Conservation (phyloP, 2,113 vertebrate species). For the Diadophis punctatus region DNA sequence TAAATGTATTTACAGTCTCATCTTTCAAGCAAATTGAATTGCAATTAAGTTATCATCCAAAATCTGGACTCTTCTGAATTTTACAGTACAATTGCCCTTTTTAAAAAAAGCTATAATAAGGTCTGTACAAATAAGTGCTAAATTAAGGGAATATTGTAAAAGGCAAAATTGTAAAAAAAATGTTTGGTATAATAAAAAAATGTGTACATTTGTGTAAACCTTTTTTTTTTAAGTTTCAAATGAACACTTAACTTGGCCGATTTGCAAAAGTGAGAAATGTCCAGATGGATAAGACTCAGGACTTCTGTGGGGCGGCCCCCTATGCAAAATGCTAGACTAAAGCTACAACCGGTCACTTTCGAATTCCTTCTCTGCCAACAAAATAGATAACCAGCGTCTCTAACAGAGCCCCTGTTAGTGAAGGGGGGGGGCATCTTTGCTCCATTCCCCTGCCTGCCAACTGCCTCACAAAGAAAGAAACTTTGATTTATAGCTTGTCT, state of each 20-base stretch:
- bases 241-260: neutral
- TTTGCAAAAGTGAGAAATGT: neutral
- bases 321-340: neutral
- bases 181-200: neutral
- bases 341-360: neutral
- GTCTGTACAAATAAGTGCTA: neutral
- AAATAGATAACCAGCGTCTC: neutral
- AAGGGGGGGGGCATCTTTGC: neutral
- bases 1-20: neutral
- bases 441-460: neutral
- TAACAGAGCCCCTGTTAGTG: neutral
- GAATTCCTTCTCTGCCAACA: neutral
- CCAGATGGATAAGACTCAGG: neutral
- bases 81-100: neutral
- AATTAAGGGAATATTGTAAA: neutral
- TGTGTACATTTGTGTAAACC: neutral
- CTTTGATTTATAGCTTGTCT: neutral
- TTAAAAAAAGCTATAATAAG: neutral
- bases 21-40: neutral
- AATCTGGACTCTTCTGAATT: neutral
- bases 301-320: neutral
- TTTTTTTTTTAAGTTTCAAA: neutral
- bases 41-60: neutral
- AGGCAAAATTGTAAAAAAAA: neutral
- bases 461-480: fast-evolving